Conservation (phyloP, 2,113 vertebrate genomes). For the Rhadina sibilatrix region DNA sequence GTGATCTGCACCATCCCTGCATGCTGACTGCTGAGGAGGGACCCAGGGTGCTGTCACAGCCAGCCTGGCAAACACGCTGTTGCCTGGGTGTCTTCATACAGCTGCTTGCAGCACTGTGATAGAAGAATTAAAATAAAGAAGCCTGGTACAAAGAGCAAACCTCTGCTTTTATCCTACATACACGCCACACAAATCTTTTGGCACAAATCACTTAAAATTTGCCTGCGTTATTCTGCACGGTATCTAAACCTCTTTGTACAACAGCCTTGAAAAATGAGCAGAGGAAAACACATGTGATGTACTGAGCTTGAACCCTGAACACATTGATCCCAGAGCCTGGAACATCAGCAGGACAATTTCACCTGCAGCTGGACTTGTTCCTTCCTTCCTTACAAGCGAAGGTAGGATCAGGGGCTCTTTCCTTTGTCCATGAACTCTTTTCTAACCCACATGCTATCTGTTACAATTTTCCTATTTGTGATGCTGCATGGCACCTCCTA, state of each 20-base stretch:
- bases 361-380: neutral
- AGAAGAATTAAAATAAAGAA: neutral
- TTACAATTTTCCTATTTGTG: neutral
- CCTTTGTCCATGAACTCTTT: neutral
- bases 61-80: rapidly evolving
- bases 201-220: neutral
- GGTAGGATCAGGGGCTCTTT: neutral
- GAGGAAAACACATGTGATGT: neutral
- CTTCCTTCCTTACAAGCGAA: neutral
- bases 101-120: neutral
- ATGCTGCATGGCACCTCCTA: neutral
- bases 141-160: neutral
- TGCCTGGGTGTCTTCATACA: neutral
- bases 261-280: neutral
- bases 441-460: neutral
- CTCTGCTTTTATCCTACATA: neutral
- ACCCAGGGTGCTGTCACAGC: neutral
- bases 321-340: neutral
- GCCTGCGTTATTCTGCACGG: rapidly evolving
- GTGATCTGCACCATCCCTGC: neutral
- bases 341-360: neutral
- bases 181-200: neutral
- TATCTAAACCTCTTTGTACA: neutral
- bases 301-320: neutral
- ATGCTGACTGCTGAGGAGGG: neutral